Base-by-base conservation (phyloP, 2,888 invertebrate genomes). In the Caenorhabditis becei region DNA sequence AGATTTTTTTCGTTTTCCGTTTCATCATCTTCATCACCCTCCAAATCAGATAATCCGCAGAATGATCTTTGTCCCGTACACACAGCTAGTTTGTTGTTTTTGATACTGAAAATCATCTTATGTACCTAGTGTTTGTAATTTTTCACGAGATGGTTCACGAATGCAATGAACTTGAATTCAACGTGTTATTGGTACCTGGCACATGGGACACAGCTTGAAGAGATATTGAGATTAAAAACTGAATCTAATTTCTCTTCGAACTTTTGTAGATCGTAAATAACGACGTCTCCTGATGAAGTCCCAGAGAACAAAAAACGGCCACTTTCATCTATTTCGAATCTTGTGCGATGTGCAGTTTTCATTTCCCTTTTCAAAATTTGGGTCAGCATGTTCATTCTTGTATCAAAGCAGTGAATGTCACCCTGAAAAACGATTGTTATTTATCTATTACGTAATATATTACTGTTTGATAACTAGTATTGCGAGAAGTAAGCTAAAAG, bases 331-430 rank as follows among this genome's bases (percentile, higher is more conserved):
- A 82, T 82, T 37, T 69, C 77, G 26, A 82, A 82, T 28, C 72
- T 41, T 1, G 77, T 65, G 0, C 77, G 67, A 28, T 78, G 77
- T 20, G 28, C 24, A 1, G 49, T 54, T 1, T 18, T 10, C 69
- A 82, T 74, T 16, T 72, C 56, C n/a, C 82, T 32, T 20, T 70
- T 72, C 37, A 82, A n/a, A 23, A 78, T 24, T 61, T 82, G 72
- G 0, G 32, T 37, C 28, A 78, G 23, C 41, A 28, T 32, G 44
- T 78, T 74, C 72, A 74, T 82, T 44, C 82, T 35, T 20, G 74
- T 59, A 28, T 82, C 82, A 28, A 78, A 82, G 20, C 77, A 66
- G 28, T 77, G 75, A 47, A 82, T 78, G 26, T 82, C 77, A 2
- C 82, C 82, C 77, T 78, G 51, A 20, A 69, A 49, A 32, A n/a